Conservation (phyloP, 2,797 vertebrate genomes). For the Chelidonichthys spinosus region DNA sequence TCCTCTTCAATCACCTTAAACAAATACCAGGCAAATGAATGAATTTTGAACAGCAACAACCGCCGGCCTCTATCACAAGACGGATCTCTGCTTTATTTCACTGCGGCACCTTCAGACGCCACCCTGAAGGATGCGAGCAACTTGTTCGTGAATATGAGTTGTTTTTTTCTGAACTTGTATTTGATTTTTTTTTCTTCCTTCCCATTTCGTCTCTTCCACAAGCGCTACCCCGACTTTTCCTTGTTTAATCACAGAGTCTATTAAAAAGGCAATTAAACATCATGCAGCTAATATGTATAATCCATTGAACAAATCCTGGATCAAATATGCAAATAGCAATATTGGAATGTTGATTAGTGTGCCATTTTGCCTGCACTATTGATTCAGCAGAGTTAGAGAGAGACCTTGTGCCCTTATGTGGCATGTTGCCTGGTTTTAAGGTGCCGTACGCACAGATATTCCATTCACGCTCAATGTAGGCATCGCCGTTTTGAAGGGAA, state of each 20-base stretch:
- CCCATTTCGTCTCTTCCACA: constrained; percentile 45
- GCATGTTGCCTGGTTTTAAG: constrained; percentile 46
- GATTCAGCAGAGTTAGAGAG: constrained; percentile 66
- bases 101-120: constrained; percentile 53
- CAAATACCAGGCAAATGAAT: constrained; percentile 85
- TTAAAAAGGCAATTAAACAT: constrained; percentile 86
- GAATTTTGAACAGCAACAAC: constrained; percentile 80
- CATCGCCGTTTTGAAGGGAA: constrained; percentile 21
- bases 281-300: constrained; percentile 84
- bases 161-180: too few relatives aligned
- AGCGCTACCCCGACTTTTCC: constrained; percentile 58
- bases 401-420: constrained; percentile 52
- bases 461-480: constrained; percentile 40
- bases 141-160: constrained; percentile 73
- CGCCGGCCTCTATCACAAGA: constrained; percentile 66
- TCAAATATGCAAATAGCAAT: constrained; percentile 82
- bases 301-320: constrained; percentile 82
- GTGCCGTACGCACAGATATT: constrained; percentile 21
- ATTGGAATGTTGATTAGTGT: constrained; percentile 78
- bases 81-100: constrained; percentile 77
- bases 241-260: constrained; percentile 81
- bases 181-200: constrained; percentile 1
- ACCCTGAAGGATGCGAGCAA: constrained; percentile 61
- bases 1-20: constrained; percentile 84
- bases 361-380: constrained; percentile 76